phyloP scores from a whole-genome alignment of 2,797 vertebrate species.

The Adrianichthys oophorus region DNA sequence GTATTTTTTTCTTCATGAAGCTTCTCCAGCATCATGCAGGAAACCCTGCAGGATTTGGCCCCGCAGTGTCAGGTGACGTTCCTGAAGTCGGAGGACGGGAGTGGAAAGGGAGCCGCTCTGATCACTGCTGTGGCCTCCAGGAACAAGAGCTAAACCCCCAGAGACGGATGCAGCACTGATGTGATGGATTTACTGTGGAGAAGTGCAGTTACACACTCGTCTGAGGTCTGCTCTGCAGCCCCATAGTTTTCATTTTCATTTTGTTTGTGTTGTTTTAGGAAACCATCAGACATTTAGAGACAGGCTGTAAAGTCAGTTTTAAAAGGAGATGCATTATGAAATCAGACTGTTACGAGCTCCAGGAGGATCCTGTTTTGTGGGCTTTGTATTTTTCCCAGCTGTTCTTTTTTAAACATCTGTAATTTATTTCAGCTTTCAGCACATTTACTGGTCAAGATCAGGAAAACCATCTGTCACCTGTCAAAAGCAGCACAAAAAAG shows the following conservation, averaged over 20 bases:
- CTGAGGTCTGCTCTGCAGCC: constrained; percentile 2
- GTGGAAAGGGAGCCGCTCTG: constrained; percentile 93
- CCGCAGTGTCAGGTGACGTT: constrained; percentile 90
- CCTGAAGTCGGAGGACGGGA: constrained; percentile 92
- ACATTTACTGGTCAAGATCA: neutral
- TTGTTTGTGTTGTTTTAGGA: constrained; percentile 1
- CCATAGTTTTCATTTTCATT: neutral
- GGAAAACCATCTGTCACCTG: too few species aligned
- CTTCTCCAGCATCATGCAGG: constrained; percentile 88
- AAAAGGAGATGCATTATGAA: constrained; percentile 11
- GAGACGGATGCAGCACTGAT: neutral
- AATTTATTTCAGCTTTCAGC: neutral
- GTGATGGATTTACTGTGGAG: neutral
- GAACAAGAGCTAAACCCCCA: constrained; percentile 78
- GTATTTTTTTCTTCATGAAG: constrained; percentile 56
- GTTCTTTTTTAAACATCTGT: neutral
- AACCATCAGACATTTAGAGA: neutral
- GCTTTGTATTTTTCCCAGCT: neutral
- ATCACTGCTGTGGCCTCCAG: constrained; percentile 95
- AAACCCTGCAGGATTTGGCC: constrained; percentile 86
- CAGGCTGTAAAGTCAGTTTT: neutral
- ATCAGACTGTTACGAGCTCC: constrained; percentile 33
- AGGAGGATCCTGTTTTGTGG: neutral
- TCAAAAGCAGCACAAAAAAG: too few species aligned
- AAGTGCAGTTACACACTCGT: neutral